phyloP scores from a whole-genome alignment of 2,888 invertebrate species.

The Polyommatus icarus region DNA sequence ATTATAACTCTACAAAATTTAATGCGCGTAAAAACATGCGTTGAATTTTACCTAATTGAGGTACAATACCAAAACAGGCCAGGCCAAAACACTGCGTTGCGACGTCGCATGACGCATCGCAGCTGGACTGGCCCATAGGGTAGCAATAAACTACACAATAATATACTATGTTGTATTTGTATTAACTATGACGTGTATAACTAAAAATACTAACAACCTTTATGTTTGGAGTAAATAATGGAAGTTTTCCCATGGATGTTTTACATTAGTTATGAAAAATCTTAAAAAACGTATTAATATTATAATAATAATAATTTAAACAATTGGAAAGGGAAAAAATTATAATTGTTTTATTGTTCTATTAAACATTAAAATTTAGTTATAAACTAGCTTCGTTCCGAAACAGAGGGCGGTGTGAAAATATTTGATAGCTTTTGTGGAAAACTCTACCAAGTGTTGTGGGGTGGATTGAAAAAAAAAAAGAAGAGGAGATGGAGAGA shows the following conservation, averaged over 20 bases:
- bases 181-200: neutral
- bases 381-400: neutral
- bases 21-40: too few relatives aligned
- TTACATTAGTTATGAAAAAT: neutral
- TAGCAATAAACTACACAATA: neutral
- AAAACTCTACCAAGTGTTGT: neutral
- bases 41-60: too few relatives aligned
- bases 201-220: neutral
- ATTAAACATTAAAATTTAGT: neutral
- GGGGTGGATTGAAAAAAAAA: neutral
- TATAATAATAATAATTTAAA: neutral
- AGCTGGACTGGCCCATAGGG: neutral
- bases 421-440: neutral
- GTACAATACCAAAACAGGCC: neutral
- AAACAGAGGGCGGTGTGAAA: neutral
- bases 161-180: too few relatives aligned
- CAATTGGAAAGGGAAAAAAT: slow-evolving; percentile 3
- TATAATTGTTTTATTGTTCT: neutral
- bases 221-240: neutral
- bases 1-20: too few relatives aligned
- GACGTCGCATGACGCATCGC: too few relatives aligned
- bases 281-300: neutral
- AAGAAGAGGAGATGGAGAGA: neutral
- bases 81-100: too few relatives aligned
- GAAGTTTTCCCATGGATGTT: neutral